These are phyloP conservation scores for Notamacropus eugenii DNA, from an alignment of 2,797 vertebrate species.

Conservation along the genomic window DNA sequence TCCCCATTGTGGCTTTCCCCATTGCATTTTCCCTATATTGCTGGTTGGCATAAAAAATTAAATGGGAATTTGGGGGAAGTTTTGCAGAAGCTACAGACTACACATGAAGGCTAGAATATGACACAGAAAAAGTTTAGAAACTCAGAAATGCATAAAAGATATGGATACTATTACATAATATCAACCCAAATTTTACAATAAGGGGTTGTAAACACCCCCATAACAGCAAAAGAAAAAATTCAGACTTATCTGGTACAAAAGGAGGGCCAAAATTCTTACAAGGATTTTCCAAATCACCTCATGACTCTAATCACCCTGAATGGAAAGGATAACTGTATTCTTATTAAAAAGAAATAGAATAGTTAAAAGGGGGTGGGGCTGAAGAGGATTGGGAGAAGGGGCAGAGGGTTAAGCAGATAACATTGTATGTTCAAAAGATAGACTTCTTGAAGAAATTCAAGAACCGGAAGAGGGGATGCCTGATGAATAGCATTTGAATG, in stretches of 20 bases:
- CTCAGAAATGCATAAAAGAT: not conserved
- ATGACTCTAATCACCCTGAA: fast-evolving
- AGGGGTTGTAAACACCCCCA: not conserved
- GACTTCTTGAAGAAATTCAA: not conserved
- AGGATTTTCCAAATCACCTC: not conserved
- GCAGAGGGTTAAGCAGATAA: not conserved
- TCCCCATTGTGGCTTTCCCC: not conserved
- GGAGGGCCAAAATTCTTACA: not conserved
- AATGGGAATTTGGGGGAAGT: not conserved
- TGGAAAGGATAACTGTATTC: not conserved
- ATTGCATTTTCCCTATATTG: not conserved
- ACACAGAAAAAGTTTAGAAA: not conserved
- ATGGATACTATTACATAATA: not conserved
- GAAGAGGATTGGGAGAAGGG: not conserved
- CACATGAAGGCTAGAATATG: not conserved
- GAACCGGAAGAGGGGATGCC: not conserved
- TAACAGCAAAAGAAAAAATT: not conserved
- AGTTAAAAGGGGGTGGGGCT: not conserved
- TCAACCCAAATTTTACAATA: not conserved
- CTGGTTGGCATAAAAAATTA: not conserved
- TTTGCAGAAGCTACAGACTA: not conserved
- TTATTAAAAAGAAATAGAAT: not conserved
- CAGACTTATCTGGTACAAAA: not conserved
- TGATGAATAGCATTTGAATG: not conserved
- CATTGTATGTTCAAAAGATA: not conserved